Evolutionary conservation across 1,140 invertebrate genomes (phyloP), one percentile per base, ranked within the genome.

Genomic region (Aphis gossypii): DNA sequence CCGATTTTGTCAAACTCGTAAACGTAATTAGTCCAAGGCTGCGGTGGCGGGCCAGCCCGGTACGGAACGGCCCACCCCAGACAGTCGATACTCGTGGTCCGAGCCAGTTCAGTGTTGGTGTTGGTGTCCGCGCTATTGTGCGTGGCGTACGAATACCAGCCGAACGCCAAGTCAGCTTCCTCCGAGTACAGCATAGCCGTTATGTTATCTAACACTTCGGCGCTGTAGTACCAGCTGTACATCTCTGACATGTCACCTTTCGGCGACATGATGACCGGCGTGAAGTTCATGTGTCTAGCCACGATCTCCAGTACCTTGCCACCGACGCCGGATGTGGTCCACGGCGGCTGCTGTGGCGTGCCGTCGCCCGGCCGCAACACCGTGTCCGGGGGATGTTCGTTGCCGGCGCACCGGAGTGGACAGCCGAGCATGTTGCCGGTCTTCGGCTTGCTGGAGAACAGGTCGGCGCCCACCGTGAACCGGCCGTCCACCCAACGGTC

Each of bases 41-140:
- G 84, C 23, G 94, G 93, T n/a, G 68, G 51, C 1, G 82, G 93
- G 30, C 94, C 94, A 2, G 94, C 94, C 18, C 94, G 92, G 44
- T 94, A 94, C 6, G 94, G 94, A 3, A 94, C 94, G 8, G 94
- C 94, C 94, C 94, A 94, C 25, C 94, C 94, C 35, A 94, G 94
- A 56, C 94, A 94, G 51, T 94, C 94, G 38, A 94, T 93, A 18
- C 94, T 94, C 18, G 93, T 94, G 14, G 93, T 54, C 5, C 92
- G 44, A 3, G 92, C 94, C 35, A 94, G 30, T 76, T 92, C 88
- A 0, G 90, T 46, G 35, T 83, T 93, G 48, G 48, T 51, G 48
- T 18, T 51, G 38, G 38, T 41, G 25, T 48, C 68, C 14, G 93
- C 82, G n/a, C 38, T 56, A 30, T 94, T 68, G n/a, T 93, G 86